phyloP scores from a whole-genome alignment of 1,140 invertebrate species.

The Subanguina moxae region DNA sequence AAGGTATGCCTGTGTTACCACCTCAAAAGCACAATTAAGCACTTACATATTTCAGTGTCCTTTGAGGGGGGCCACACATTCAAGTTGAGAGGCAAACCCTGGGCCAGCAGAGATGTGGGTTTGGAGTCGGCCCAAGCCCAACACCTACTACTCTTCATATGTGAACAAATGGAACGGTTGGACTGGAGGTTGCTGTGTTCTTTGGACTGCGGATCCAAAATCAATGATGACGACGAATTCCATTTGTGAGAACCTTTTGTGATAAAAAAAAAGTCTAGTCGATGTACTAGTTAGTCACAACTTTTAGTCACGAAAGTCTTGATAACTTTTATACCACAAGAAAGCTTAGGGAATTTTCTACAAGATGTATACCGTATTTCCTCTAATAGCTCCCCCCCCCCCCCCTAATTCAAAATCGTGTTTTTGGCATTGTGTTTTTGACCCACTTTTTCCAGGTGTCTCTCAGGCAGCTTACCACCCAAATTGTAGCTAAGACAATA shows the following conservation, averaged over 20 bases:
- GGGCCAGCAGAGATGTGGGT: constrained; percentile 1
- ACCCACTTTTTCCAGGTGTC: too few relatives aligned
- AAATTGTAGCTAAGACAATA: too few relatives aligned
- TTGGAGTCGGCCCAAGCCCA: not conserved
- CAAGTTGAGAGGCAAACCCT: not conserved
- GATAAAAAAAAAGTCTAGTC: not conserved
- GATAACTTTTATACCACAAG: too few relatives aligned
- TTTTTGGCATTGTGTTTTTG: too few relatives aligned
- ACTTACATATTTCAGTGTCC: not conserved
- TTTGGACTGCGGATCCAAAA: constrained; percentile 8
- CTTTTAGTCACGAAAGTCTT: not conserved
- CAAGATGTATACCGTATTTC: too few relatives aligned
- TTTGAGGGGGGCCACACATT: not conserved
- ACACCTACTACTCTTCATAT: constrained; percentile 1
- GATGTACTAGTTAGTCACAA: not conserved
- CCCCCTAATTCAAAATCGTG: too few relatives aligned
- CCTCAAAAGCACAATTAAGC: not conserved
- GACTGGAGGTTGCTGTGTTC: constrained; percentile 10
- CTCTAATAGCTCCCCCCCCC: too few relatives aligned
- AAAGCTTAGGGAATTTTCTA: too few relatives aligned
- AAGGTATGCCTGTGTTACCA: not conserved
- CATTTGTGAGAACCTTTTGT: not conserved
- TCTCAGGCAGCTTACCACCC: too few relatives aligned
- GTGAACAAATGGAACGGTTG: constrained; percentile 5
- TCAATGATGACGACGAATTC: constrained; percentile 11